Percentiles rank a stretch among this genome's conserved stretches.
These are phyloP conservation scores for Gopherus evgoodei DNA, from an alignment of 2,113 vertebrate genomes.

Conservation along the genomic window DNA sequence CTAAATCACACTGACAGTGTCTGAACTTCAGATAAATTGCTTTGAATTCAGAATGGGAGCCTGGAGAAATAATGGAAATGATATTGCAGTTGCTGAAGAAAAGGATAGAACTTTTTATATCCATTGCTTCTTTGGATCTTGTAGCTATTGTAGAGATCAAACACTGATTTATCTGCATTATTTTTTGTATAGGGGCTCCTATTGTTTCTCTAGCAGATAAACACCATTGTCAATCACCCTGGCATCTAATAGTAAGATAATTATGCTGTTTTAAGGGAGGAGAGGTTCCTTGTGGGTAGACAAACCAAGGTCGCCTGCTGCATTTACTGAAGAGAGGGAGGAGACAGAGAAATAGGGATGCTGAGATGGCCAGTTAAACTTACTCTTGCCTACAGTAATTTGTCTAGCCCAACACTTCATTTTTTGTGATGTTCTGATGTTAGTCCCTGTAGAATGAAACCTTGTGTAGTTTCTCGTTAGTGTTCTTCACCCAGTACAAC, in stretches of 20 bases:
- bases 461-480: accelerated
- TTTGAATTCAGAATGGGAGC: slow-evolving; percentile 81
- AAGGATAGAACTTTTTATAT: slow-evolving; percentile 70
- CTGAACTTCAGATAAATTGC: slow-evolving; percentile 87
- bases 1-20: slow-evolving; percentile 85
- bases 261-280: not conserved
- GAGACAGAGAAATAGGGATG: not conserved
- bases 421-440: not conserved
- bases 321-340: not conserved
- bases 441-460: not conserved
- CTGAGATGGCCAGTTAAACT: not conserved
- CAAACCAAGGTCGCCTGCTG: slow-evolving; percentile 28
- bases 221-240: not conserved
- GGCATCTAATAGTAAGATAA: not conserved
- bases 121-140: slow-evolving; percentile 43
- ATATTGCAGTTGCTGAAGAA: slow-evolving; percentile 70
- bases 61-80: slow-evolving; percentile 84
- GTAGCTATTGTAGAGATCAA: slow-evolving; percentile 57
- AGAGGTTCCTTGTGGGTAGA: slow-evolving; percentile 2
- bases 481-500: not conserved
- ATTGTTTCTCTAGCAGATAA: slow-evolving; percentile 39
- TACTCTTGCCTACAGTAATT: not conserved
- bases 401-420: not conserved
- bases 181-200: slow-evolving; percentile 20
- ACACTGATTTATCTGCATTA: slow-evolving; percentile 51